Evolutionary conservation across 2,888 invertebrate species (phyloP), one percentile per base, ranked within the genome.

Genomic region (Thera obeliscata): DNA sequence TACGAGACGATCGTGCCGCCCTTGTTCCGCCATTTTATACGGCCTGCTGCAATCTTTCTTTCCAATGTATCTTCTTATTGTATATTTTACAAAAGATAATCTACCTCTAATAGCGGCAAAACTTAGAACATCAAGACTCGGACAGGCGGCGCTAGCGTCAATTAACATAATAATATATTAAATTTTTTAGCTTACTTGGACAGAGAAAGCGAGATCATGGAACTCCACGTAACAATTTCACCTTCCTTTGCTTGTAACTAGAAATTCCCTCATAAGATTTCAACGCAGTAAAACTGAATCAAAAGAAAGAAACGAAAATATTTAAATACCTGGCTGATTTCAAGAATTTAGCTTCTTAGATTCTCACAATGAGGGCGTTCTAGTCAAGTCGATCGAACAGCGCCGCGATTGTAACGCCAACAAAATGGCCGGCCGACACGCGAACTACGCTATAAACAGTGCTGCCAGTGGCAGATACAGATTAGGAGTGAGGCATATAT

Each of bases 331-430:
- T 80, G 76, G 63, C 52, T 72, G 73, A 55, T 61, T 67, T 71
- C 58, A 35, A 43, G 3, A 56, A 38, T 68, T 36, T 73, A 87
- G 83, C 85, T 88, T 88, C 87, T 80, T 46, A 78, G 82, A 81
- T 84, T 87, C 85, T 85, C 86, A 83, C 88, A 87, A 86, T 81
- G 90, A 90, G 89, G 90, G 91, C 91, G 91, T 90, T 88, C 79
- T 82, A 80, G 87, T 91, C 89, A 89, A 80, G 87, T 91, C 89
- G 89, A 86, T 87, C 80, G 80, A 71, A 66, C 76, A 58, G 43
- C 43, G 43, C 6, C 70, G 90, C 90, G 87, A 89, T 81, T 81
- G 86, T 83, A 87, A 90, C 90, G 91, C 90, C 89, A 82, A 63
- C 89, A 82, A 63, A 64, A 89, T 90, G 89, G 89, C 88, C 61